A percentile compares a stretch with the other conserved stretches of the same genome.
These are phyloP conservation scores for Periophthalmus magnuspinnatus DNA, from an alignment of 2,797 vertebrate species.

Conservation along the genomic window DNA sequence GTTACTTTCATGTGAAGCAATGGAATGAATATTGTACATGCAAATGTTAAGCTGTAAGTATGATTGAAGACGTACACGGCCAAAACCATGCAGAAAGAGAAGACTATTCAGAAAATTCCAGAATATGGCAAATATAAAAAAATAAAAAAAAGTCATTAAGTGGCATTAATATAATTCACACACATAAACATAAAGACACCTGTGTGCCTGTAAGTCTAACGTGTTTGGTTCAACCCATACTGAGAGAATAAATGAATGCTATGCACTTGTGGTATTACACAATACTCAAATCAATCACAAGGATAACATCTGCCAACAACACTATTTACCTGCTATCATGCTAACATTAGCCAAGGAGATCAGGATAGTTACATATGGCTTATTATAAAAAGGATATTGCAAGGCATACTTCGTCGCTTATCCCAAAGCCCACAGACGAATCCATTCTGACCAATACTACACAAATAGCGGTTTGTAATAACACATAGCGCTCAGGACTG, in stretches of 20 bases:
- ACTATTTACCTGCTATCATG: slow-evolving; percentile 39
- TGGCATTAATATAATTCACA: background rate
- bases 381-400: slow-evolving; percentile 79
- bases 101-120: slow-evolving; percentile 19
- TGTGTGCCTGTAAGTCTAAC: background rate
- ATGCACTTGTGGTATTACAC: background rate
- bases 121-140: background rate
- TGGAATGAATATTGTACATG: background rate
- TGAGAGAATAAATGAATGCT: background rate
- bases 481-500: slow-evolving; percentile 11
- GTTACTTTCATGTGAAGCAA: background rate
- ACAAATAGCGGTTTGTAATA: slow-evolving; percentile 24
- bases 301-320: background rate
- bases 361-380: slow-evolving; percentile 1
- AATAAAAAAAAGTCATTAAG: background rate
- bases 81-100: slow-evolving; percentile 28
- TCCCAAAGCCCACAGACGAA: slow-evolving; percentile 48
- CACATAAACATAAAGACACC: background rate
- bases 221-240: background rate
- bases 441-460: slow-evolving; percentile 70
- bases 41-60: slow-evolving; percentile 6
- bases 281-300: background rate
- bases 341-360: slow-evolving; percentile 36
- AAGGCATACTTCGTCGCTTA: slow-evolving; percentile 71
- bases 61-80: background rate